Conservation (phyloP, 1,140 invertebrate species). For the Anadara kagoshimensis region DNA sequence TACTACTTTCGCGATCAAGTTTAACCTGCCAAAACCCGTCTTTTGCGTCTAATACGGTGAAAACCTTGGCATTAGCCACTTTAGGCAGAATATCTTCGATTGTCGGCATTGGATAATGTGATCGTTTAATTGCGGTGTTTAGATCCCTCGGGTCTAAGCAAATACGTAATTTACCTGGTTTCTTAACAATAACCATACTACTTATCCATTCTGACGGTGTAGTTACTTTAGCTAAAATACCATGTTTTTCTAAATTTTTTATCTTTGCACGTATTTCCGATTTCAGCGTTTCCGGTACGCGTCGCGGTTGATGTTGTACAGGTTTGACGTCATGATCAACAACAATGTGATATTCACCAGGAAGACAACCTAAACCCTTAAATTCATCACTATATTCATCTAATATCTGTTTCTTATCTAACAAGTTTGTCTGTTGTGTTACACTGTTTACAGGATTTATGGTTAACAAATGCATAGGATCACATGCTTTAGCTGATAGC, state of each 20-base stretch:
- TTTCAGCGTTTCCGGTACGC: constrained; percentile 51
- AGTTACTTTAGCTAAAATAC: constrained; percentile 38
- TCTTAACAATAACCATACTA: constrained; percentile 72
- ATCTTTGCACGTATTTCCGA: constrained; percentile 23
- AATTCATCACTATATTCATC: constrained; percentile 46
- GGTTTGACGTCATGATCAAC: constrained; percentile 46
- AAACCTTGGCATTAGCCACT: constrained; percentile 71
- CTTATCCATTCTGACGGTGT: constrained; percentile 75
- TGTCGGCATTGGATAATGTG: constrained; percentile 34
- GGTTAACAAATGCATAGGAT: background rate
- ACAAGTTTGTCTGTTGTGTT: background rate
- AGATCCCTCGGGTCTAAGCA: constrained; percentile 42
- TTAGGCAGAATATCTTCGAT: constrained; percentile 47
- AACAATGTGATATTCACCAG: constrained; percentile 50
- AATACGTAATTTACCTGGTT: constrained; percentile 58
- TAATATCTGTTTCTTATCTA: constrained; percentile 4
- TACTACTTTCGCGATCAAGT: constrained; percentile 33
- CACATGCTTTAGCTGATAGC: constrained; percentile 14
- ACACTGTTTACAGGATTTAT: constrained; percentile 4
- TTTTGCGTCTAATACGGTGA: constrained; percentile 74
- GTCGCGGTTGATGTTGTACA: constrained; percentile 50
- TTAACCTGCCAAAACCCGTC: constrained; percentile 68
- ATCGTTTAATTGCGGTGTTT: constrained; percentile 41
- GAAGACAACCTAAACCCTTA: constrained; percentile 33
- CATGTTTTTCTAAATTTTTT: constrained; percentile 22